Conservation (phyloP, 1,140 invertebrate genomes). For the Bombus sibiricus region DNA sequence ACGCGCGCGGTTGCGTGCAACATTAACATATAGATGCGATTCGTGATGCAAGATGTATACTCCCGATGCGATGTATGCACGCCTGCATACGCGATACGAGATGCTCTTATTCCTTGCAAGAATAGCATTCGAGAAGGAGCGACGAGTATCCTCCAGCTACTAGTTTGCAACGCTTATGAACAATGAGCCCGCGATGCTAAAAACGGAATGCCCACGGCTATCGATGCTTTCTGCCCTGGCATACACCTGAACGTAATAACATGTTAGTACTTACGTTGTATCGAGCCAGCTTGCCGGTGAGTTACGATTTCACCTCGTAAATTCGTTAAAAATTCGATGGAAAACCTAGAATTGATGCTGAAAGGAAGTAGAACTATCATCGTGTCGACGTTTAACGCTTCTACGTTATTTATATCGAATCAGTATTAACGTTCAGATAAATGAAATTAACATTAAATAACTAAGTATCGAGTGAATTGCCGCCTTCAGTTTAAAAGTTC, state of each 20-base stretch:
- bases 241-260: conserved; percentile 31
- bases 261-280: conserved; percentile 20
- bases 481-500: background rate
- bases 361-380: background rate
- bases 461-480: background rate
- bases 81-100: conserved; percentile 35
- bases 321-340: conserved; percentile 1
- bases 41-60: conserved; percentile 72
- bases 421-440: background rate
- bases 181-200: conserved; percentile 35
- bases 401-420: background rate
- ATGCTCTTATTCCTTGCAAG: conserved; percentile 29
- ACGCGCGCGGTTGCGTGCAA: conserved; percentile 61
- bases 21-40: conserved; percentile 79
- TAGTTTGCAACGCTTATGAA: conserved; percentile 47
- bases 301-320: conserved; percentile 10
- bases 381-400: background rate
- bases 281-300: background rate
- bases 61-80: conserved; percentile 35
- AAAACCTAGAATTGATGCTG: background rate
- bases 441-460: background rate
- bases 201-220: conserved; percentile 36
- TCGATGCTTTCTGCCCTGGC: conserved; percentile 9
- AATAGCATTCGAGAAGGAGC: background rate
- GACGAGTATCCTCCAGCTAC: conserved; percentile 42